Conservation (phyloP, 2,113 vertebrate genomes). For the Mastomys coucha region DNA sequence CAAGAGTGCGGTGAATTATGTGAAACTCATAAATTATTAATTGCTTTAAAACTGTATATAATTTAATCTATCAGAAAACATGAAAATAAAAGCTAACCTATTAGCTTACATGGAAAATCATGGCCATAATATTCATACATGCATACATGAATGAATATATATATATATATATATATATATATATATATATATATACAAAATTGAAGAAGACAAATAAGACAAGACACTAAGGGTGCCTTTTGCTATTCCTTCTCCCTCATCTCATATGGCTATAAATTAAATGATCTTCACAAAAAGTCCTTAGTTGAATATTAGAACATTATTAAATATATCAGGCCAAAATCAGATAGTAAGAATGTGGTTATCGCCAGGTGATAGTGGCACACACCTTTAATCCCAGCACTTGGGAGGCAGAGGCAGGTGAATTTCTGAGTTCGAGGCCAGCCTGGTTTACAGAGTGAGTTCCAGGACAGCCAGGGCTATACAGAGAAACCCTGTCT, state of each 20-base stretch:
- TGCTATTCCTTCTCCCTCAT: not conserved
- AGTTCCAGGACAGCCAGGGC: too few species aligned
- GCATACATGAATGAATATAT: not conserved
- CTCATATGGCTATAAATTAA: not conserved
- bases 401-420: too few species aligned
- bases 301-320: not conserved
- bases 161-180: too few species aligned
- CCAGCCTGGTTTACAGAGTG: too few species aligned
- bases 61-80: too few species aligned
- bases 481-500: too few species aligned
- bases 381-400: too few species aligned
- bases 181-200: too few species aligned
- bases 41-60: not conserved
- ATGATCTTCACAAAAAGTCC: not conserved
- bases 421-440: too few species aligned
- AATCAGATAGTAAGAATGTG: not conserved
- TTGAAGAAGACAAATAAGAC: not conserved
- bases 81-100: too few species aligned
- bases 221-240: not conserved
- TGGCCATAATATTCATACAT: too few species aligned
- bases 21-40: not conserved
- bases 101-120: too few species aligned
- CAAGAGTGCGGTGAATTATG: not conserved
- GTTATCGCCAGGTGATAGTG: not conserved
- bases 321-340: not conserved